phyloP scores from a whole-genome alignment of 2,797 vertebrate species.

The Echeneis naucrates region DNA sequence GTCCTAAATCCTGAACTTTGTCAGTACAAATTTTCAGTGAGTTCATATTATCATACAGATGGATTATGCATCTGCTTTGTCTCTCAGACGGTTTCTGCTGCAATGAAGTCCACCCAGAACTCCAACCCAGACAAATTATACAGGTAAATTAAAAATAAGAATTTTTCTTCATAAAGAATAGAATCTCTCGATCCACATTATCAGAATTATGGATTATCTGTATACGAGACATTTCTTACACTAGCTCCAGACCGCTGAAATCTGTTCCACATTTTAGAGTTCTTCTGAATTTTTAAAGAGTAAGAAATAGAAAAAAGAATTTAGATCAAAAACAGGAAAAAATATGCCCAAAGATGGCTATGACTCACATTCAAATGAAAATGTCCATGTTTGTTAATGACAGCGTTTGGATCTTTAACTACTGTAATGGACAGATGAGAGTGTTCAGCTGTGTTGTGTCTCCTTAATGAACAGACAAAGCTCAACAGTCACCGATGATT shows the following conservation, averaged over 20 bases:
- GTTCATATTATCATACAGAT: background rate
- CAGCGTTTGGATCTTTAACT: background rate
- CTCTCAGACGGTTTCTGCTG: constrained; percentile 86
- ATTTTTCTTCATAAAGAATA: background rate
- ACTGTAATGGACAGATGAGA: background rate
- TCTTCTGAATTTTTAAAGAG: background rate
- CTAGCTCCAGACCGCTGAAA: background rate
- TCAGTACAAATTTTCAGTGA: background rate
- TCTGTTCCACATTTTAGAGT: background rate
- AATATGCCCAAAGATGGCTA: background rate
- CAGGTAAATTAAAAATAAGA: constrained; percentile 79
- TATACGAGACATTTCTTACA: background rate
- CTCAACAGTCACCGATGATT: background rate
- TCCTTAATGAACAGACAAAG: constrained; percentile 18
- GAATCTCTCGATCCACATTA: background rate
- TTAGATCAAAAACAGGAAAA: background rate
- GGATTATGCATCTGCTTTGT: constrained; percentile 15
- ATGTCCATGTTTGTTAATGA: background rate
- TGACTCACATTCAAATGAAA: background rate
- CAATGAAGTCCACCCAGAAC: constrained; percentile 84
- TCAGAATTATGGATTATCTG: background rate
- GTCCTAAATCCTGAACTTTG: background rate
- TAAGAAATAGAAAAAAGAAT: background rate
- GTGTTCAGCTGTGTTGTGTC: background rate
- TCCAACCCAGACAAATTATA: constrained; percentile 90